Evolutionary conservation across 2,797 vertebrate genomes (phyloP).

Genomic region (Steatocranus sp.): DNA sequence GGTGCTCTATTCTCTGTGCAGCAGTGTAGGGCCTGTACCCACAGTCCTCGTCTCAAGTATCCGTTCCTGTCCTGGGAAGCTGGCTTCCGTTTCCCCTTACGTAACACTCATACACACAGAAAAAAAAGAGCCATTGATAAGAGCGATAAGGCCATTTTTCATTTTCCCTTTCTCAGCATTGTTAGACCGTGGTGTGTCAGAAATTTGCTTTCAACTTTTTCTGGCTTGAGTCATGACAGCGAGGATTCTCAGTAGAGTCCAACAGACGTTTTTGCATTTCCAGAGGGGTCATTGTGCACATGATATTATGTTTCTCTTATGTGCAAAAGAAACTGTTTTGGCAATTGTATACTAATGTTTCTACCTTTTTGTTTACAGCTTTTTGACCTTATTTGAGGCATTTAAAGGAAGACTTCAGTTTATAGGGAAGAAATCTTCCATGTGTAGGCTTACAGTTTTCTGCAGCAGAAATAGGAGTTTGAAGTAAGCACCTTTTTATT

Average conservation of each 20-base stretch:
- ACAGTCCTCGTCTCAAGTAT: conserved; percentile 68
- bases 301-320: neutral
- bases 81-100: conserved; percentile 77
- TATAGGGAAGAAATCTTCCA: neutral
- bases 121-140: conserved; percentile 65
- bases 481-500: neutral
- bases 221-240: conserved; percentile 16
- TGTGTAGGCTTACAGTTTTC: neutral
- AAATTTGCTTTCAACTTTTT: conserved; percentile 43
- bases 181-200: conserved; percentile 40
- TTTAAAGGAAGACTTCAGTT: neutral
- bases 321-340: conserved; percentile 12
- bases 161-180: conserved; percentile 72
- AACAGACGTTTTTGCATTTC: neutral
- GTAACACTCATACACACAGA: conserved; percentile 65
- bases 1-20: conserved; percentile 50
- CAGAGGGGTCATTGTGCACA: neutral
- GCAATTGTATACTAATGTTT: conserved; percentile 18
- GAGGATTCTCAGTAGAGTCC: conserved; percentile 3
- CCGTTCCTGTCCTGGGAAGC: conserved; percentile 75
- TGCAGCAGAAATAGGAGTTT: neutral
- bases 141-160: conserved; percentile 63
- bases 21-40: conserved; percentile 41
- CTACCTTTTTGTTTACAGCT: conserved; percentile 20
- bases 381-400: conserved; percentile 1